A percentile compares a stretch with the other conserved stretches of the same genome.
Evolutionary conservation across 1,140 invertebrate species (phyloP).

Genomic region (Linepithema humile): DNA sequence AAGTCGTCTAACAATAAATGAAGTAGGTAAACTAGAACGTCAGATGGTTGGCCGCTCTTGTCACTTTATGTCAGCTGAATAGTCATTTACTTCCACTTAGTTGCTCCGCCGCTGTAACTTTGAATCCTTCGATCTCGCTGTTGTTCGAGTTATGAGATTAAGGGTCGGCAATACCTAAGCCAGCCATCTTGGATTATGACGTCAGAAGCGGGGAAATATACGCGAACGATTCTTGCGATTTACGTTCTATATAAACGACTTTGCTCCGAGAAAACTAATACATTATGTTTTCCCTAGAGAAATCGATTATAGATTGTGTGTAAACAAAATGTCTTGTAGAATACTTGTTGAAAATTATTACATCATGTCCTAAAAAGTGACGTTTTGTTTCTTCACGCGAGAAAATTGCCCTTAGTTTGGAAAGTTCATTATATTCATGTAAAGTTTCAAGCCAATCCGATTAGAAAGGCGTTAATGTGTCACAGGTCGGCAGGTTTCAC

Average conservation of each 20-base stretch:
- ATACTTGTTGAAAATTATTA: constrained; percentile 2
- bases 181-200: constrained; percentile 51
- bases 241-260: constrained; percentile 44
- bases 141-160: constrained; percentile 54
- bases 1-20: constrained; percentile 13
- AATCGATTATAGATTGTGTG: not conserved
- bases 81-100: constrained; percentile 48
- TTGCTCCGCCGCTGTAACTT: constrained; percentile 22
- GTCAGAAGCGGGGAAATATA: constrained; percentile 52
- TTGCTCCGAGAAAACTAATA: constrained; percentile 32
- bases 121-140: constrained; percentile 36
- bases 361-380: constrained; percentile 7
- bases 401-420: constrained; percentile 8
- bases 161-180: constrained; percentile 30
- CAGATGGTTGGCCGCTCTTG: not conserved
- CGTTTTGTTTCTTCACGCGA: not conserved
- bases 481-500: constrained; percentile 11
- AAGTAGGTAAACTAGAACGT: too few species aligned
- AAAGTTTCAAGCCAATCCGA: not conserved
- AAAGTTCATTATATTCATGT: constrained; percentile 7
- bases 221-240: constrained; percentile 47
- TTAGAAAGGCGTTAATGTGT: not conserved
- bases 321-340: not conserved
- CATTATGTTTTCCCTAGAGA: constrained; percentile 7
- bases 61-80: constrained; percentile 24